Conservation (phyloP, 2,797 vertebrate species). For the Muscicapa striata region DNA sequence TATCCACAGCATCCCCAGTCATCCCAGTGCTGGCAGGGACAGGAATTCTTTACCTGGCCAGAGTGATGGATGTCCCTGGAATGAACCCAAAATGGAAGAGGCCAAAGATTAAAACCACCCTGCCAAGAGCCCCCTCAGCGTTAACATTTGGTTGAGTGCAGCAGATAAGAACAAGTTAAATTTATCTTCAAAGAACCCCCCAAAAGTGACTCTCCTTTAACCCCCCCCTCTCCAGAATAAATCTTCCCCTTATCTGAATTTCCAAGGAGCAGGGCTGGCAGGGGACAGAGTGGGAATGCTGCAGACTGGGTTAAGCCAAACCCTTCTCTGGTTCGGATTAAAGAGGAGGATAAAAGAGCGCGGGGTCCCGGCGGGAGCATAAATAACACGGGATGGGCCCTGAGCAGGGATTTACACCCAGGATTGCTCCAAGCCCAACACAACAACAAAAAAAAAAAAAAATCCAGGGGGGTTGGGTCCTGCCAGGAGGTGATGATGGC, state of each 20-base stretch:
- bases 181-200: conserved; percentile 71
- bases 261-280: neutral
- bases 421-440: neutral
- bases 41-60: neutral
- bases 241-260: conserved; percentile 69
- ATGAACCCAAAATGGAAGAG: conserved; percentile 26
- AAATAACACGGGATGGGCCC: conserved; percentile 44
- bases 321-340: conserved; percentile 64
- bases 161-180: conserved; percentile 65
- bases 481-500: rapidly evolving
- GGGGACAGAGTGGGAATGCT: neutral
- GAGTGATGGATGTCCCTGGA: neutral
- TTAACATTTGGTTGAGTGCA: conserved; percentile 34
- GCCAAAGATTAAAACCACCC: conserved; percentile 20
- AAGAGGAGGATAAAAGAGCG: conserved; percentile 52
- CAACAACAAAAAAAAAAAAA: neutral
- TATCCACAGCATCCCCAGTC: neutral
- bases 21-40: neutral
- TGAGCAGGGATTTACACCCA: conserved; percentile 8
- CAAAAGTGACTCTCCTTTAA: conserved; percentile 42
- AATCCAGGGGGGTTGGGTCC: neutral
- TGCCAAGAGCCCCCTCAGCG: neutral
- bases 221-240: conserved; percentile 3
- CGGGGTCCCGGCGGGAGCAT: conserved; percentile 33
- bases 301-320: conserved; percentile 24